Conservation (phyloP, 1,140 invertebrate species). For the Drosophila takahashii region DNA sequence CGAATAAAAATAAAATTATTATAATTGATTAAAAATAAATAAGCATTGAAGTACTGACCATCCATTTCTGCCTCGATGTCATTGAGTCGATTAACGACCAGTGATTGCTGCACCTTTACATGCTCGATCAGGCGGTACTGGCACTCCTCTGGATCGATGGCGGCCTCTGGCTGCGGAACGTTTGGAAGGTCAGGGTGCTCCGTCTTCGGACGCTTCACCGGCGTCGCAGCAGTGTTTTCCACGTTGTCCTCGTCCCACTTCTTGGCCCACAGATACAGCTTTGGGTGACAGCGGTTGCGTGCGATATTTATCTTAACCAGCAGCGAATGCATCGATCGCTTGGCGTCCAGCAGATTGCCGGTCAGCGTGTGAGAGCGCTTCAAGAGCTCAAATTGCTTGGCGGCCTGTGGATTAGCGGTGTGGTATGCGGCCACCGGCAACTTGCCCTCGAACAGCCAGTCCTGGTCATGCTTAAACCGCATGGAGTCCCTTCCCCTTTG, state of each 20-base stretch:
- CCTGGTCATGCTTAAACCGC: slow-evolving; percentile 93
- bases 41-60: slow-evolving; percentile 85
- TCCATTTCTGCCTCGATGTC: slow-evolving; percentile 91
- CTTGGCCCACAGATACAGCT: slow-evolving; percentile 93
- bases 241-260: slow-evolving; percentile 88
- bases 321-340: slow-evolving; percentile 89
- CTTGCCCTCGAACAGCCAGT: slow-evolving; percentile 93
- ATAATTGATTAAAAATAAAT: too few relatives aligned
- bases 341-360: slow-evolving; percentile 88
- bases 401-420: slow-evolving; percentile 78
- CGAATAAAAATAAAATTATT: not conserved
- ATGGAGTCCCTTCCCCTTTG: slow-evolving; percentile 88
- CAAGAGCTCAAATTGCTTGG: slow-evolving; percentile 85
- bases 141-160: slow-evolving; percentile 92
- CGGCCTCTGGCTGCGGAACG: slow-evolving; percentile 91
- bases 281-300: slow-evolving; percentile 91
- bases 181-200: slow-evolving; percentile 66
- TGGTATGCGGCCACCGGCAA: slow-evolving; percentile 87
- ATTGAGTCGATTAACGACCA: slow-evolving; percentile 89
- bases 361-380: slow-evolving; percentile 90
- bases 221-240: slow-evolving; percentile 38
- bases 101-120: slow-evolving; percentile 90
- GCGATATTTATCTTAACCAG: slow-evolving; percentile 92
- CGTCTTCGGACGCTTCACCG: slow-evolving; percentile 63
- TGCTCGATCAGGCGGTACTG: slow-evolving; percentile 91